phyloP scores from a whole-genome alignment of 2,113 vertebrate species.

The Psittacara wagleri region DNA sequence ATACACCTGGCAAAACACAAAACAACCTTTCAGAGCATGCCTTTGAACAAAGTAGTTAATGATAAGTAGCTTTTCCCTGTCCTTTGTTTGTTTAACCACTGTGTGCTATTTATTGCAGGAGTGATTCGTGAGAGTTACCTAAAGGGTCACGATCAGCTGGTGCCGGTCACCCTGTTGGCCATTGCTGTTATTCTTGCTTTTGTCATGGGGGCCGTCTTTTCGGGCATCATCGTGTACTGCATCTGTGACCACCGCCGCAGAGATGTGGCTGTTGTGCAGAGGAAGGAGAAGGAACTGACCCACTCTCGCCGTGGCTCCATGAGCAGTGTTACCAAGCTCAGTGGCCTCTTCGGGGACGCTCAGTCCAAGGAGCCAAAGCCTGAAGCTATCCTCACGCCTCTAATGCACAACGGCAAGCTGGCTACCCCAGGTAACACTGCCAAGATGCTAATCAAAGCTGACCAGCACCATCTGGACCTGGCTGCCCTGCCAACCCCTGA shows the following conservation, averaged over 20 bases:
- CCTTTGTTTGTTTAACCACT: conserved; percentile 31
- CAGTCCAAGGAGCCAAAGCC: conserved; percentile 93
- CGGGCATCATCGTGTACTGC: conserved; percentile 94
- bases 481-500: conserved; percentile 92
- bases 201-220: conserved; percentile 95
- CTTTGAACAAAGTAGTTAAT: not conserved
- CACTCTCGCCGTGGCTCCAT: conserved; percentile 91
- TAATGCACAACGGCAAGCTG: conserved; percentile 96
- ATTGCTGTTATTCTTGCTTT: conserved; percentile 96
- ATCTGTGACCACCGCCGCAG: conserved; percentile 92
- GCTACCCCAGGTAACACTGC: conserved; percentile 79
- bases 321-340: conserved; percentile 97
- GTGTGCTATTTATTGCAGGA: conserved; percentile 83
- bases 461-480: conserved; percentile 95
- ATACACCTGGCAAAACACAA: conserved; percentile 21
- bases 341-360: conserved; percentile 90
- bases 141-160: conserved; percentile 93
- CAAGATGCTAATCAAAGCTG: conserved; percentile 95
- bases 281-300: conserved; percentile 89
- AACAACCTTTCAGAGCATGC: not conserved
- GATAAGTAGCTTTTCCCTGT: not conserved
- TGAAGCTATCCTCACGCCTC: conserved; percentile 90
- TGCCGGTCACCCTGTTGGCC: conserved; percentile 93
- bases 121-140: conserved; percentile 98
- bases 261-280: conserved; percentile 82